phyloP scores from a whole-genome alignment of 37 sponge, comb jelly and placozoan species.

The Spongilla lacustris region DNA sequence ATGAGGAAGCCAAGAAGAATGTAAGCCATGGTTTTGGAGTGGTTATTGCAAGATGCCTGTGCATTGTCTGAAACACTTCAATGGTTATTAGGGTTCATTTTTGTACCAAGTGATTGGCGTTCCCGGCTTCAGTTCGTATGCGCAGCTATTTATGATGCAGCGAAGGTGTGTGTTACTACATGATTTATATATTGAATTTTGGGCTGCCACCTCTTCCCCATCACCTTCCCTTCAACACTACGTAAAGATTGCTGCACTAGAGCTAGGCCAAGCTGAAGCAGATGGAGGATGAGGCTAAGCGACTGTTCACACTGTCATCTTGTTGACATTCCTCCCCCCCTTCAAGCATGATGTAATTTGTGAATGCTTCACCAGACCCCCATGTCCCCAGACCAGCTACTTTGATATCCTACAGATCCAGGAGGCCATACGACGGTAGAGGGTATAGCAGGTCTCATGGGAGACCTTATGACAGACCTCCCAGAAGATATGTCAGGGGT shows the following conservation, averaged over 20 bases:
- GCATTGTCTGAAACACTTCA: constrained; percentile 61
- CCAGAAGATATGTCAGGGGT: no score
- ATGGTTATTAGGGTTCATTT: background rate
- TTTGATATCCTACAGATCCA: background rate
- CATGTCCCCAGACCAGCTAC: background rate
- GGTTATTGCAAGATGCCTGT: constrained; percentile 76
- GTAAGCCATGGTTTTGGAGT: constrained; percentile 26
- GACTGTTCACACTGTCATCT: no score
- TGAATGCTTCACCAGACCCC: no score
- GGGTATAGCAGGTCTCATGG: background rate
- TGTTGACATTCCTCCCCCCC: background rate
- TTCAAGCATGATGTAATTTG: no score
- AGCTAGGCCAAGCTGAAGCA: constrained; percentile 77
- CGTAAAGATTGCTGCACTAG: constrained; percentile 81
- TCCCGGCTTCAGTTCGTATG: no score
- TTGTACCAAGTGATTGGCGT: no score
- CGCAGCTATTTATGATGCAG: no score
- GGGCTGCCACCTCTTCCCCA: no score
- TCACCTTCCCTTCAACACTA: constrained; percentile 47
- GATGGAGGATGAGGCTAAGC: constrained; percentile 55
- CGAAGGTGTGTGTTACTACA: no score
- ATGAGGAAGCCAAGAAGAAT: constrained; percentile 46
- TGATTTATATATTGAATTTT: no score
- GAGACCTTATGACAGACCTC: background rate
- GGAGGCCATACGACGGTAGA: background rate